A percentile compares a stretch with the other conserved stretches of the same genome.
Evolutionary conservation across 30 jellyfish, hydroid and myxozoan genomes (phyloP).

Genomic region (Euphysa ruthae): DNA sequence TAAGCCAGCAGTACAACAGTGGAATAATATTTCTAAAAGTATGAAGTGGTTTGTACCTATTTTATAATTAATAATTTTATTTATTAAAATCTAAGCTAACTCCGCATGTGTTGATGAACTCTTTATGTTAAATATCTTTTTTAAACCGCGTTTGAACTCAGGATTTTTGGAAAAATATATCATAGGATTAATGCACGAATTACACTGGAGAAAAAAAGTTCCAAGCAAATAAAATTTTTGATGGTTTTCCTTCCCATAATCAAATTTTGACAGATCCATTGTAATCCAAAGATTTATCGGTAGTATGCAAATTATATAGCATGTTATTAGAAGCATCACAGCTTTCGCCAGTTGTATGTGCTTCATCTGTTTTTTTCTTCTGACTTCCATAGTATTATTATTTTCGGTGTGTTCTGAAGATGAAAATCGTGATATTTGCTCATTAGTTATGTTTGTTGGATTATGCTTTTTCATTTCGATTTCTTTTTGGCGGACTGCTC

Average conservation of each 20-base stretch:
- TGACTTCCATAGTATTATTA: not conserved
- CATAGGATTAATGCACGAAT: constrained; percentile 62
- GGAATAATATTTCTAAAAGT: no score
- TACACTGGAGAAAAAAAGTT: not conserved
- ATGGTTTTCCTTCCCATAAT: not conserved
- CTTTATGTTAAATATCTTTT: constrained; percentile 2
- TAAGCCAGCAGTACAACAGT: no score
- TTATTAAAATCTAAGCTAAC: no score
- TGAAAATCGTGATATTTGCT: not conserved
- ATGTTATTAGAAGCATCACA: not conserved
- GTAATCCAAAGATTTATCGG: constrained; percentile 5
- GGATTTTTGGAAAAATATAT: constrained; percentile 55
- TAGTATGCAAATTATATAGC: not conserved
- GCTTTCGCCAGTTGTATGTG: constrained; percentile 14
- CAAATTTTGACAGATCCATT: not conserved
- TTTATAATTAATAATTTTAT: no score
- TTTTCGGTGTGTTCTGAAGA: not conserved
- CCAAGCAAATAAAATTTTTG: constrained; percentile 1
- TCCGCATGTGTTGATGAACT: no score
- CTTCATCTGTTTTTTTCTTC: not conserved
- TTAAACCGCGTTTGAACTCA: constrained; percentile 34
- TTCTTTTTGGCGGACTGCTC: constrained; percentile 7
- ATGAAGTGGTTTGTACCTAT: no score
- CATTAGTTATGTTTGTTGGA: not conserved
- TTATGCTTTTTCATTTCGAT: not conserved